Evolutionary conservation across 2,888 invertebrate genomes (phyloP).

Genomic region (Iselma pallidipennis): DNA sequence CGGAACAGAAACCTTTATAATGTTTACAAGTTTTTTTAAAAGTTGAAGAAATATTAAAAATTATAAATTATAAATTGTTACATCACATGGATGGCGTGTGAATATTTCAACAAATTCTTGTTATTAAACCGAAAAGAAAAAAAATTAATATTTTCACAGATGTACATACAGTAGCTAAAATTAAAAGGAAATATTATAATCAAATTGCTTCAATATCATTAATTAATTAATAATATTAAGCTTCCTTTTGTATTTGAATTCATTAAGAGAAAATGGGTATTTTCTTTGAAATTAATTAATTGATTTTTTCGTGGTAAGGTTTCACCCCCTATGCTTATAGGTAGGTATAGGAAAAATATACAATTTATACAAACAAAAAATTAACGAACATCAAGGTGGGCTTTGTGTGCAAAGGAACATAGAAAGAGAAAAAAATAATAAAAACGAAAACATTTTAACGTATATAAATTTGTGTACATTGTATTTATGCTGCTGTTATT

Average conservation of each 20-base stretch:
- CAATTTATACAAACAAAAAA: slow-evolving; percentile 28
- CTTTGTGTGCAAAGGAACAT: neutral
- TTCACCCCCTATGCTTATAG: neutral
- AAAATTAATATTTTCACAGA: neutral
- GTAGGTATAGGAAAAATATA: slow-evolving; percentile 2
- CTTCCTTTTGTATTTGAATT: neutral
- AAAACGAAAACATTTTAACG: slow-evolving; percentile 42
- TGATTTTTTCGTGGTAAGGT: slow-evolving; percentile 16
- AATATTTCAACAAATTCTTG: slow-evolving; percentile 26
- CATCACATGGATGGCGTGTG: slow-evolving; percentile 37
- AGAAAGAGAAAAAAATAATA: neutral
- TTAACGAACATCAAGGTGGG: slow-evolving; percentile 21
- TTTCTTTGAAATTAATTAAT: slow-evolving; percentile 20
- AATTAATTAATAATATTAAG: neutral
- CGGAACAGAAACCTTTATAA: slow-evolving; percentile 29
- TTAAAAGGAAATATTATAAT: too few relatives aligned
- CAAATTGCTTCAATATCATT: too few relatives aligned
- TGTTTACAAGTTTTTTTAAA: slow-evolving; percentile 38
- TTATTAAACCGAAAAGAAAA: neutral
- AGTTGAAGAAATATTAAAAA: slow-evolving; percentile 33
- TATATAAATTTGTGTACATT: slow-evolving; percentile 31
- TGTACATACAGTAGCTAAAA: too few relatives aligned
- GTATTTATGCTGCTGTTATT: slow-evolving; percentile 48
- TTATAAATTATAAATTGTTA: slow-evolving; percentile 38
- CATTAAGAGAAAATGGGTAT: neutral